Evolutionary conservation across 1,140 invertebrate species (phyloP), one percentile per base, ranked within the genome.

Genomic region (Tetraneura akinire): DNA sequence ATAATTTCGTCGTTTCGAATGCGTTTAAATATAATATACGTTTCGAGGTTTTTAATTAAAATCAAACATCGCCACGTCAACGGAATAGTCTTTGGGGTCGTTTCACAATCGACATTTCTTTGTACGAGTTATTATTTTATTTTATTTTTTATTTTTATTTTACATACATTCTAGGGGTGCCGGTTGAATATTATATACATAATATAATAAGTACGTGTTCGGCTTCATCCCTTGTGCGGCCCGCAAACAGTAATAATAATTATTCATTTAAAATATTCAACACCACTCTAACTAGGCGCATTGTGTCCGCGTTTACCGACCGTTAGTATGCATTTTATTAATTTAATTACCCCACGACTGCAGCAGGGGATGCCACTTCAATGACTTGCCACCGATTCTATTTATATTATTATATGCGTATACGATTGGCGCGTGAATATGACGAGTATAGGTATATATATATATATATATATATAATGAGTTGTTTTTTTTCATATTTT

Each of bases 231-330:
- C 42, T 18, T 16, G 9, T 51, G 29, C 11, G n/a, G n/a, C n/a
- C n/a, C n/a, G 18, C 68, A 9, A 49, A 1, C 47, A 29, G 45
- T 26, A 64, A 37, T 66, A 71, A 71, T 71, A 71, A 71, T 71
- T 71, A 71, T 71, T 71, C 68, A 71, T 71, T 71, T 71, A 71
- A 71, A 71, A 71, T n/a, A n/a, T 51, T 29, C 68, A 71, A 71
- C 68, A 51, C 23, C 68, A 71, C 68, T 71, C 68, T 71, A 71
- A 71, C 68, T 71, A 71, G 68, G 47, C 26, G 68, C 10, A 71
- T 71, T 71, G 68, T 71, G 16, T 49, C 68, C 47, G 32, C 47
- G 32, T 71, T 71, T 71, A 71, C 68, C 68, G 6, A 51, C 68
- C 68, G 68, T 71, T 71, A 71, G 68, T 51, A 51, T 51, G 68